These are phyloP conservation scores for Mesocentrotus franciscanus DNA, from an alignment of 53 echinoderm and acorn worm genomes.

Conservation along the genomic window DNA sequence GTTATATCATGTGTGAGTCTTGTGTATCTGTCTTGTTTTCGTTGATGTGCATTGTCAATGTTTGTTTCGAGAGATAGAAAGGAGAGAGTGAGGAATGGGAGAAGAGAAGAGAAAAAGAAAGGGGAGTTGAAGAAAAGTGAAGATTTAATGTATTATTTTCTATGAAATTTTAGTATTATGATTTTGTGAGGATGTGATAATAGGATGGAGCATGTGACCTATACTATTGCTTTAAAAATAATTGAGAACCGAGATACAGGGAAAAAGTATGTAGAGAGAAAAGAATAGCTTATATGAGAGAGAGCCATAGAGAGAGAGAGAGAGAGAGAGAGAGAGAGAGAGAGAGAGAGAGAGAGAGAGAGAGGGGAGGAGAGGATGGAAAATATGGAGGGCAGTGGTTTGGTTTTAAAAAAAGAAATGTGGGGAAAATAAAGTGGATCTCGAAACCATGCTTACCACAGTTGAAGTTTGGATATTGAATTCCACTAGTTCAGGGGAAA, in stretches of 20 bases:
- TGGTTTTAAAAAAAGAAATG: not conserved
- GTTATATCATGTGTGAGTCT: too few species aligned
- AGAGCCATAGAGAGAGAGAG: too few species aligned
- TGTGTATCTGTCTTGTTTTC: too few species aligned
- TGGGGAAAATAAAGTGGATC: not conserved
- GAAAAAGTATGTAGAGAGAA: not conserved
- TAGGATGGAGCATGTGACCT: not conserved
- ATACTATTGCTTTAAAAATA: not conserved
- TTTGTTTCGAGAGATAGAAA: too few species aligned
- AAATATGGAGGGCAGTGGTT: not conserved
- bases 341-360: not conserved
- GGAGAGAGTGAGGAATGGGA: not conserved
- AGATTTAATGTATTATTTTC: not conserved
- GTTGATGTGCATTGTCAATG: too few species aligned
- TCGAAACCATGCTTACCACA: not conserved
- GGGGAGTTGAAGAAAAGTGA: too few species aligned
- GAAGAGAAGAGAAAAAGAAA: not conserved
- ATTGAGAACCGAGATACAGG: not conserved
- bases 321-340: constrained; percentile 46
- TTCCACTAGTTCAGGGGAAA: not conserved
- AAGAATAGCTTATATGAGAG: not conserved
- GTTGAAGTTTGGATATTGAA: not conserved
- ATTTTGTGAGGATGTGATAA: not conserved
- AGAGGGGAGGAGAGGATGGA: not conserved
- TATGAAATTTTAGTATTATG: too few species aligned